Base-by-base conservation (phyloP, 2,113 vertebrate species). In the Rattus rattus region DNA sequence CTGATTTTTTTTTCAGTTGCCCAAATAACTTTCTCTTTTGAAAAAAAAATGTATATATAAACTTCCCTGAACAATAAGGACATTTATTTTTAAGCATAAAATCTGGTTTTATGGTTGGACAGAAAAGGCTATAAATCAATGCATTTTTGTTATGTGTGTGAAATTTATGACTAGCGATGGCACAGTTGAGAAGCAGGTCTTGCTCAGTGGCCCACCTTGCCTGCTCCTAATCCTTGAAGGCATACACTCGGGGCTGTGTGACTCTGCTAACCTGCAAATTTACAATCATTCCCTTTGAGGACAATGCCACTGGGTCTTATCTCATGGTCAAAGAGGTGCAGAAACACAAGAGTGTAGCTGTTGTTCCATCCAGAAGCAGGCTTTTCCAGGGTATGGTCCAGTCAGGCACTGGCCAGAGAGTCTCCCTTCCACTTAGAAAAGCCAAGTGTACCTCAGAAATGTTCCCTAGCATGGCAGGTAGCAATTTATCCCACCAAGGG, bases 1-100 rank as follows among this genome's bases (percentile, higher is more conserved):
- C 79, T 97, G 90, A 86, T 95, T 91, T 95, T 95, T 95, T 95
- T 96, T 94, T 95, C 94, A 33, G 24, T 91, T 88, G 77, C 89
- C 69, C 91, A 70, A 94, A 92, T 91, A 92, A 95, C 73, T 93
- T 94, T 92, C 79, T 89, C 80, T 96, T 95, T 95, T 52, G 86
- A n/a, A 72, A 90, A 94, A 93, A 95, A 39, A 17, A 72, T 72
- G 33, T 33, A 43, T 75, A 70, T 79, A 36, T 54, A 87, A 96
- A 95, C 92, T 94, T 97, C 47, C 84, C 76, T 69, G 70, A 94
- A 96, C 83, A 95, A 97, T 90, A 88, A 86, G 88, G 54, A 67
- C 96, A 77, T 54, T 95, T 97, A 73, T 87, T 97, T 92, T 94
- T 92, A 95, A 92, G 63, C 65, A 65, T n/a, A 90, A 84, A 83